phyloP scores from a whole-genome alignment of 2,113 vertebrate genomes.

The Vimba vimba region DNA sequence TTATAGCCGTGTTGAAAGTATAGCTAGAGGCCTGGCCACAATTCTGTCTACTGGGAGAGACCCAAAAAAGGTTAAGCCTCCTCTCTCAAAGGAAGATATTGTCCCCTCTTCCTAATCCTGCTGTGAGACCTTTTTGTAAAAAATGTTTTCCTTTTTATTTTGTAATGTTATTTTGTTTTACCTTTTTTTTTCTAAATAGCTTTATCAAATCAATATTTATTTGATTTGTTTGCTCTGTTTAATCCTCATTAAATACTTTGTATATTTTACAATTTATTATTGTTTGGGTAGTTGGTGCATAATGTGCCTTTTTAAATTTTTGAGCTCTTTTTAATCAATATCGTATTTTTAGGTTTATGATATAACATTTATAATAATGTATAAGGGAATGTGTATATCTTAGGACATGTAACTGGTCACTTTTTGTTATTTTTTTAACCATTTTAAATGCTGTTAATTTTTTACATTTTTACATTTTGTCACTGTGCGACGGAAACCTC shows the following conservation, averaged over 20 bases:
- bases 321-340: background rate
- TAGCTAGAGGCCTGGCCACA: constrained; percentile 50
- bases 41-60: constrained; percentile 44
- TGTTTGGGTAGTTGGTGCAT: background rate
- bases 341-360: background rate
- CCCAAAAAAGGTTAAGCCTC: constrained; percentile 51
- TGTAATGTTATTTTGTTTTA: background rate
- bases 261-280: background rate
- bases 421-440: background rate
- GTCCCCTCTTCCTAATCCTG: constrained; percentile 21
- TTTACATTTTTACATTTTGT: background rate
- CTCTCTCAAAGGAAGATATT: constrained; percentile 30
- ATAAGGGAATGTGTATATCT: background rate
- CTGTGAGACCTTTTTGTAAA: background rate
- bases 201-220: background rate
- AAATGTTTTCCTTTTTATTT: background rate
- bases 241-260: background rate
- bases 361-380: background rate
- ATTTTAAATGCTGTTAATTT: background rate
- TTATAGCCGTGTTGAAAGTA: constrained; percentile 52
- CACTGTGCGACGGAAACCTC: too few species aligned
- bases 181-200: background rate
- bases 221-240: background rate
- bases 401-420: background rate
- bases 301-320: background rate